phyloP scores from a whole-genome alignment of 2,888 invertebrate genomes.

The Scaptomyza tumidula region DNA sequence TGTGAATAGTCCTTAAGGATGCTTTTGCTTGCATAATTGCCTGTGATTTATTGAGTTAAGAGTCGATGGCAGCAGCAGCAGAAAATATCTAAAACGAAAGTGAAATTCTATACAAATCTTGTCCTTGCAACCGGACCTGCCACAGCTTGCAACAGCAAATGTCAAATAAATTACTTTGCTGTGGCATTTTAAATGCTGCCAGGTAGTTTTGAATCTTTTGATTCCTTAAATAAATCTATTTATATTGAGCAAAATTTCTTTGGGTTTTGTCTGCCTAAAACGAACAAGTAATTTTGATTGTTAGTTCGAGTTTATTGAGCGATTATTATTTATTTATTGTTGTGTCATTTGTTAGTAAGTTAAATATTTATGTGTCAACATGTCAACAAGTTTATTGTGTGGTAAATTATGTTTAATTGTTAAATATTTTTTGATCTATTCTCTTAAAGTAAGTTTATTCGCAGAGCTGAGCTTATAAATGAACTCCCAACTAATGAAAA shows the following conservation, averaged over 20 bases:
- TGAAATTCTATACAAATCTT: slow-evolving; percentile 42
- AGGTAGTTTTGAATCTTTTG: slow-evolving; percentile 8
- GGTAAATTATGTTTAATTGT: not conserved
- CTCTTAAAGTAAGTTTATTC: no score
- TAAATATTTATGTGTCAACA: not conserved
- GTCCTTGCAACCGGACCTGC: not conserved
- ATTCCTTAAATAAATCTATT: slow-evolving; percentile 30
- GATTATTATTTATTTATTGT: slow-evolving; percentile 5
- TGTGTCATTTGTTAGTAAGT: not conserved
- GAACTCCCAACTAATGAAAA: slow-evolving; percentile 1
- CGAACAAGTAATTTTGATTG: slow-evolving; percentile 3
- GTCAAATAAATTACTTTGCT: slow-evolving; percentile 20
- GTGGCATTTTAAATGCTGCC: slow-evolving; percentile 21
- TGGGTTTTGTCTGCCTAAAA: slow-evolving; percentile 7
- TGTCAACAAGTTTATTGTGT: not conserved
- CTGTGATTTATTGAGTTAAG: slow-evolving; percentile 72
- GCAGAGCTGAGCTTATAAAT: slow-evolving; percentile 6
- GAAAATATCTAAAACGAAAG: slow-evolving; percentile 57
- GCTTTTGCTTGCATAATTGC: slow-evolving; percentile 76
- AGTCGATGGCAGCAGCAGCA: slow-evolving; percentile 16
- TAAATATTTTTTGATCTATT: no score
- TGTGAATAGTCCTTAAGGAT: slow-evolving; percentile 79
- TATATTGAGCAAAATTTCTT: slow-evolving; percentile 1
- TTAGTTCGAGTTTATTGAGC: not conserved
- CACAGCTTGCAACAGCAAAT: slow-evolving; percentile 1